Conservation (phyloP, 2,797 vertebrate genomes). For the Phoxinus dragarum region DNA sequence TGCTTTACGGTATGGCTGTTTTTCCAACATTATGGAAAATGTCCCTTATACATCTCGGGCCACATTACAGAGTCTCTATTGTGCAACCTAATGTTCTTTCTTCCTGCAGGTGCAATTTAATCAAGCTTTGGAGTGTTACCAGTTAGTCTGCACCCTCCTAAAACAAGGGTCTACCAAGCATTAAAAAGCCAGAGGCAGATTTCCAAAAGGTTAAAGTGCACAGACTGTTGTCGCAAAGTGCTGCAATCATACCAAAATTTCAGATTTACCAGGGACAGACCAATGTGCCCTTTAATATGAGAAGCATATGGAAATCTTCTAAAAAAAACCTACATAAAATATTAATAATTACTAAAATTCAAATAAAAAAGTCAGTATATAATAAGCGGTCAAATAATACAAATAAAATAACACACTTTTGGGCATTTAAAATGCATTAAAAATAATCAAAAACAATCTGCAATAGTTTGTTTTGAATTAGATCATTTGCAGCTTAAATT, state of each 20-base stretch:
- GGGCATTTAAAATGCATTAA: not conserved
- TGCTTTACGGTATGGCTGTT: conserved; percentile 18
- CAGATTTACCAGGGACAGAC: not conserved
- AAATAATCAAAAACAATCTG: not conserved
- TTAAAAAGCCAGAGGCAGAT: not conserved
- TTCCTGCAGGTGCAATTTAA: conserved; percentile 44
- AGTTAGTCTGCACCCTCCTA: conserved; percentile 1
- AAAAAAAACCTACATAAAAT: not conserved
- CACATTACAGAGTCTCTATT: not conserved
- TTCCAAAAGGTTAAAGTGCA: conserved; percentile 20
- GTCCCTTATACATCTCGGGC: not conserved
- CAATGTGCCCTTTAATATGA: not conserved
- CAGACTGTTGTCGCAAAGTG: not conserved
- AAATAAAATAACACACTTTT: not conserved
- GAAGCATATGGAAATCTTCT: not conserved
- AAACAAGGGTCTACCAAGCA: conserved; percentile 22
- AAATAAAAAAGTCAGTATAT: no score
- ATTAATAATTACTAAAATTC: no score
- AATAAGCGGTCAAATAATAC: not conserved
- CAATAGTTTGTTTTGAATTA: not conserved
- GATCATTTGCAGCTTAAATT: not conserved
- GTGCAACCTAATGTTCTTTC: conserved; percentile 9
- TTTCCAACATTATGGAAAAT: conserved; percentile 30
- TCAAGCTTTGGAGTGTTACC: conserved; percentile 22
- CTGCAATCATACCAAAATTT: not conserved